Evolutionary conservation across 1,140 invertebrate genomes (phyloP), one percentile per base, ranked within the genome.

Genomic region (Trachelipus rathkii): DNA sequence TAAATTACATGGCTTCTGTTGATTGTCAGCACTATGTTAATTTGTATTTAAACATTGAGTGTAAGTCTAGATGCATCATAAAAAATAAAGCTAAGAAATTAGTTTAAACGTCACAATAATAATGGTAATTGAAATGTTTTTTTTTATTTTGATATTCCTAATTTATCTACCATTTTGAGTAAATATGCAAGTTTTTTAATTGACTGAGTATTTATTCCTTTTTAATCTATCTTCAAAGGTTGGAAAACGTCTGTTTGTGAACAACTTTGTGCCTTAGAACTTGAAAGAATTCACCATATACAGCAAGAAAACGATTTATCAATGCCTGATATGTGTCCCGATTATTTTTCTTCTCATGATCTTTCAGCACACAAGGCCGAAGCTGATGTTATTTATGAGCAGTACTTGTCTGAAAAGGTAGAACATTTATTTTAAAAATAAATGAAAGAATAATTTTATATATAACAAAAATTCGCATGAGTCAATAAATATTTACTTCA

Each of bases 11-110:
- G 86, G 90, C 89, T 13, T 88, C 86, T 77, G 88, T 92, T 77
- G 89, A 89, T 74, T 89, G 89, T 19, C 91, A 93, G 83, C 86
- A 89, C 79, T 94, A 93, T 84, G 86, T 95, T 76, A 93, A 91
- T 83, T 93, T 93, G 83, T 94, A 93, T 83, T 85, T 95, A 70
- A 93, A 93, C 84, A 90, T 93, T 81, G 92, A 94, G 86, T 90
- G 88, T 86, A 84, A 83, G 76, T 79, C 11, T 33, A 33, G 33
- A 33, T 33, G 33, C 33, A 33, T 33, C 33, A 33, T 33, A 33
- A 6, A 33, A 33, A 33, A 33, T 33, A 33, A 33, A 33, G 33
- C 33, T 33, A 33, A 33, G 33, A 33, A 33, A 3, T 3, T 33
- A 33, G 33, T 33, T 33, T 33, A 33, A 33, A 33, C 33, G n/a